phyloP scores from a whole-genome alignment of 2,113 vertebrate genomes.

The Bolborhynchus lineola region DNA sequence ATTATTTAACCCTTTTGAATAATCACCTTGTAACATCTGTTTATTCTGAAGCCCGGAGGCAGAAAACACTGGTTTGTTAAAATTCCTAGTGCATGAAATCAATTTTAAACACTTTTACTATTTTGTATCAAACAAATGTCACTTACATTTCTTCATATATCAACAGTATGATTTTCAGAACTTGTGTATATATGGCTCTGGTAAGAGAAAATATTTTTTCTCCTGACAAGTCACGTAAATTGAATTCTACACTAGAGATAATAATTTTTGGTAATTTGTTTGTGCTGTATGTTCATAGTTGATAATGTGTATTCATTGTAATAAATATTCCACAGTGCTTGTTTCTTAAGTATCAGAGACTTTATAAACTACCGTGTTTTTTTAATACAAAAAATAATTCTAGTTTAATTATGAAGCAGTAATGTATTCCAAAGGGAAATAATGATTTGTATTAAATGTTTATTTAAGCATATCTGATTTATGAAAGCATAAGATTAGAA shows the following conservation, averaged over 20 bases:
- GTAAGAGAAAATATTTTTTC: neutral
- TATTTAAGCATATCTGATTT: neutral
- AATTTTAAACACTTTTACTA: neutral
- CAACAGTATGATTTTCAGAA: neutral
- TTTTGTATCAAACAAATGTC: neutral
- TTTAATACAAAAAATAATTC: neutral
- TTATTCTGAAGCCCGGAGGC: neutral
- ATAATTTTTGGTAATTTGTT: neutral
- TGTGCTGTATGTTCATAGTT: neutral
- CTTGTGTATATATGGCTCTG: neutral
- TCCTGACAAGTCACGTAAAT: neutral
- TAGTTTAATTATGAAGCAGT: neutral
- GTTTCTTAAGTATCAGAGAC: neutral
- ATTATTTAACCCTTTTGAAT: neutral
- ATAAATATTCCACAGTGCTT: neutral
- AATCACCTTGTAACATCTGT: neutral
- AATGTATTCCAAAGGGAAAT: neutral
- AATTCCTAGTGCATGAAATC: neutral
- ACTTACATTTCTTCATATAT: neutral
- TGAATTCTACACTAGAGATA: neutral
- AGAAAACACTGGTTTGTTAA: slow-evolving; percentile 4
- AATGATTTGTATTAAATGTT: neutral
- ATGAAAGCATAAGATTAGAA: neutral
- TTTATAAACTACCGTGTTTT: neutral
- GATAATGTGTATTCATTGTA: neutral